Percentiles rank a stretch among this genome's conserved stretches.
Evolutionary conservation across 1,140 invertebrate species (phyloP).

Genomic region (Drosophila quadrilineata): DNA sequence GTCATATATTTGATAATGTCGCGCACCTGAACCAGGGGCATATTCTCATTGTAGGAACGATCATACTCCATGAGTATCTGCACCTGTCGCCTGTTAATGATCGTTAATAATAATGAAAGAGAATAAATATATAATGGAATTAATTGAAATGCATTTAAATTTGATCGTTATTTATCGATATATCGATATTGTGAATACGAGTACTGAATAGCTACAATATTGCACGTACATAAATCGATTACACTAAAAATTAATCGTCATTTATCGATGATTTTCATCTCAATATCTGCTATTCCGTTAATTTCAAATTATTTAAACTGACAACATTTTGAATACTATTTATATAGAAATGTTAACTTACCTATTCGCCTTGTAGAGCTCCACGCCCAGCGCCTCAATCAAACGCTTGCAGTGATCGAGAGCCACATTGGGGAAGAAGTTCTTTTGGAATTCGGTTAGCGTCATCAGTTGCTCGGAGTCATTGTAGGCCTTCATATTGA

Average conservation of each 20-base stretch:
- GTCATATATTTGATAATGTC: slow-evolving; percentile 92
- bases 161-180: too few relatives aligned
- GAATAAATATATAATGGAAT: too few relatives aligned
- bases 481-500: slow-evolving; percentile 92
- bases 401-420: slow-evolving; percentile 88
- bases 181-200: too few relatives aligned
- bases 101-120: too few relatives aligned
- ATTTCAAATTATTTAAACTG: too few relatives aligned
- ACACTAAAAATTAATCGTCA: too few relatives aligned
- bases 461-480: slow-evolving; percentile 91
- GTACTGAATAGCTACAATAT: too few relatives aligned
- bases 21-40: slow-evolving; percentile 89
- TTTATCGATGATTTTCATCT: too few relatives aligned
- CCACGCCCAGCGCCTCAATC: slow-evolving; percentile 89
- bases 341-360: slow-evolving; percentile 84
- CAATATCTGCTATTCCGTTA: too few relatives aligned
- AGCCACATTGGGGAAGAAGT: slow-evolving; percentile 89
- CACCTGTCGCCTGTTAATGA: slow-evolving; percentile 86
- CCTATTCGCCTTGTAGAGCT: slow-evolving; percentile 91
- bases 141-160: too few relatives aligned
- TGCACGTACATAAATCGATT: too few relatives aligned
- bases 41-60: slow-evolving; percentile 85
- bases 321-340: too few relatives aligned
- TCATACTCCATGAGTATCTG: slow-evolving; percentile 88
- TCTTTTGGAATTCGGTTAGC: slow-evolving; percentile 88